Conservation (phyloP, 2,113 vertebrate genomes). For the Smithornis capensis region DNA sequence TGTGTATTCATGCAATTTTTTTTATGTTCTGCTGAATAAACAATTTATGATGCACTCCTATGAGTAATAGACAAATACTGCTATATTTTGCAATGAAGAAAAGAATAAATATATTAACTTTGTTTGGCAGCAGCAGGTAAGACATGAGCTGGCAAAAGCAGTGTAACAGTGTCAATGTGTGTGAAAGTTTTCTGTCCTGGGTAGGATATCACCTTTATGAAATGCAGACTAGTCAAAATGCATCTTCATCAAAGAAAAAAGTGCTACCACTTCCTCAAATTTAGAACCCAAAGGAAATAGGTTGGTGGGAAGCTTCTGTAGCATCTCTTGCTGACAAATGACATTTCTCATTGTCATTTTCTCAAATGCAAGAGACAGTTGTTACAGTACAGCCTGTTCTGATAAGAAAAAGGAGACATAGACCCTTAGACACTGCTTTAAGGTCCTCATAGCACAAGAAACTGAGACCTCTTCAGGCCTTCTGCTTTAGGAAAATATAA, state of each 20-base stretch:
- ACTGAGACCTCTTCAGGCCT: neutral
- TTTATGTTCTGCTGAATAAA: neutral
- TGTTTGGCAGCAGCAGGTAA: neutral
- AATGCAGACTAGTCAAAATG: neutral
- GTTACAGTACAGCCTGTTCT: neutral
- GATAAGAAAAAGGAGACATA: neutral
- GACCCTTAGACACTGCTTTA: neutral
- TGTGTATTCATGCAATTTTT: neutral
- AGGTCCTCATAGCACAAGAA: neutral
- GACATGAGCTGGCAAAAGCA: neutral
- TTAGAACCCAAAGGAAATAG: neutral
- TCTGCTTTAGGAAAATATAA: neutral
- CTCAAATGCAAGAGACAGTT: neutral
- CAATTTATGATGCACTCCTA: neutral
- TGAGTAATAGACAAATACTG: neutral
- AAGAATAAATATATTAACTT: neutral
- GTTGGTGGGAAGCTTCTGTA: neutral
- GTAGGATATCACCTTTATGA: neutral
- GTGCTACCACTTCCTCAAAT: neutral
- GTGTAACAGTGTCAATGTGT: neutral
- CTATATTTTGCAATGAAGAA: neutral
- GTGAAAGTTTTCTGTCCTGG: neutral
- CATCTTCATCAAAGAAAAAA: neutral
- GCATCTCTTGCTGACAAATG: neutral
- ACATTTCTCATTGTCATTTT: neutral